Evolutionary conservation across 2,113 vertebrate species (phyloP), one percentile per base, ranked within the genome.

Genomic region (Triplophysa tibetana): DNA sequence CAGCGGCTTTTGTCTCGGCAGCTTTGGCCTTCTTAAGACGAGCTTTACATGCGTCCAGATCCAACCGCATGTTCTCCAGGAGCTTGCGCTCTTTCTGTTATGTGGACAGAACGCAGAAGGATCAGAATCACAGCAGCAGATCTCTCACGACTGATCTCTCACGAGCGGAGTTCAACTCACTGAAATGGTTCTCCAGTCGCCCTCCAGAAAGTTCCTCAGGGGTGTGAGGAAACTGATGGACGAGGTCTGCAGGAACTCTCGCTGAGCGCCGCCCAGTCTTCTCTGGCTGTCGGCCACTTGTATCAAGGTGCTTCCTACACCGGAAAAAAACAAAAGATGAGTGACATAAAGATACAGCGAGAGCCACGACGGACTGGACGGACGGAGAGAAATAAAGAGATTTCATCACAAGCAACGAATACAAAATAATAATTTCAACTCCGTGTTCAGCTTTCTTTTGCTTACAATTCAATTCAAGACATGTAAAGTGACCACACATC

Each of bases 131-230:
- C 50, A 17, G 4, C 4, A 5, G 50, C 50, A 52, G 2, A 48
- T 13, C 17, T 43, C 3, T 14, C 10, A 4, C 10, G 43, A 70
- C 24, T 12, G 21, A 70, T 17, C 1, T 10, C 45, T 70, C 29
- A 33, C 4, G 29, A 3, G 3, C 29, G 1, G 21, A 38, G 14
- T 21, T 24, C 77, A 5, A 86, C 95, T 94, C 77, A 96, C 95
- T 61, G 93, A 90, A 43, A 96, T 96, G 1, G 93, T 95, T 87
- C 92, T 87, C 94, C 94, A 96, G 0, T 96, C 95, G 17, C 95
- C 95, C 45, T 96, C 95, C 86, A 96, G 90, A 88, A 96, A 96
- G 89, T 96, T 96, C 58, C 94, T 94, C 81, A 96, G 85, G 0
- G 95, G 95, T 0, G 91, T 94, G 81, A 96, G 92, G 89, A 96